These are phyloP conservation scores for Lucifuga dentata DNA, from an alignment of 2,113 vertebrate species.

Conservation along the genomic window DNA sequence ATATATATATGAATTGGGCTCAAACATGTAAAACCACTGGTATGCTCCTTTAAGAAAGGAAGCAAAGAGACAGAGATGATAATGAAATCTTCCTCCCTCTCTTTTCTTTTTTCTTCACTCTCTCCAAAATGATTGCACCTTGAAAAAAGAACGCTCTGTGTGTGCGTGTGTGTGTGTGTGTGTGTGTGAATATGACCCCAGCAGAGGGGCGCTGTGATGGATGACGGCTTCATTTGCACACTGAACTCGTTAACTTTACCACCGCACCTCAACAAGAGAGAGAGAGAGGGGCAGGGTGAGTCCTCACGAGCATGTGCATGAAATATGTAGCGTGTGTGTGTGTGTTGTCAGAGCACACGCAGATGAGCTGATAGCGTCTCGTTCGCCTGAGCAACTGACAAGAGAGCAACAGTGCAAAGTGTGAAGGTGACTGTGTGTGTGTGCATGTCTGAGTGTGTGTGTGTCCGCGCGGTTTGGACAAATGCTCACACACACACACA, in stretches of 20 bases:
- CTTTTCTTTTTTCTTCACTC: background rate
- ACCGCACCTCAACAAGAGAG: constrained; percentile 47
- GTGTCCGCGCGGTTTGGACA: too few relatives aligned
- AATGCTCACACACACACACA: too few relatives aligned
- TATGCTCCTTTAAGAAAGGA: constrained; percentile 14
- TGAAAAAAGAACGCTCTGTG: background rate
- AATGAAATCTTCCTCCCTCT: constrained; percentile 14
- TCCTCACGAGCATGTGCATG: constrained; percentile 43
- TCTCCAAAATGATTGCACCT: constrained; percentile 20
- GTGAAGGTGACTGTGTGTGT: too few relatives aligned
- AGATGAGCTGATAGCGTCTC: too few relatives aligned
- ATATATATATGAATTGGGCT: too few relatives aligned
- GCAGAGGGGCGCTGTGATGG: constrained; percentile 18
- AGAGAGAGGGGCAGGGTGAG: constrained; percentile 31
- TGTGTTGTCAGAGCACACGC: background rate
- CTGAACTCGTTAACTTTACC: constrained; percentile 60
- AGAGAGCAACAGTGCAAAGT: too few relatives aligned
- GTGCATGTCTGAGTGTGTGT: too few relatives aligned
- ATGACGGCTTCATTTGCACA: constrained; percentile 68
- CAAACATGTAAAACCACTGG: too few relatives aligned
- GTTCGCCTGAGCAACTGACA: too few relatives aligned
- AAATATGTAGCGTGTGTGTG: constrained; percentile 48
- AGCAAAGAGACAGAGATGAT: background rate
- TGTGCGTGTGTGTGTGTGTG: constrained; percentile 17
- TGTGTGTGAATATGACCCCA: background rate